A percentile compares a stretch with the other conserved stretches of the same genome.
phyloP scores from a whole-genome alignment of 2,797 vertebrate species.

The Molossus molossus region DNA sequence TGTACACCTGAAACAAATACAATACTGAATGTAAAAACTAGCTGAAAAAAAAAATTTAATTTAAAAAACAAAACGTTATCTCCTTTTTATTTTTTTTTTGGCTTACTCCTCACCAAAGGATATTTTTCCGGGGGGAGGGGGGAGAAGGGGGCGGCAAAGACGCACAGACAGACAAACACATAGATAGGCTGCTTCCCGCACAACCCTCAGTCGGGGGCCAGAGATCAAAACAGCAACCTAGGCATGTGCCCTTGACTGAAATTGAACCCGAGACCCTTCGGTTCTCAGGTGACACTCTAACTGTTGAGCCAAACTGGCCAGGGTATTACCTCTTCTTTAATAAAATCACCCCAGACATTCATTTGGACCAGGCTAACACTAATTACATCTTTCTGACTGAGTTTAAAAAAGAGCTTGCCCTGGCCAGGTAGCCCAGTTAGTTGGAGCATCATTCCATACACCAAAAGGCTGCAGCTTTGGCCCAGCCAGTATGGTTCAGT shows the following conservation, averaged over 20 bases:
- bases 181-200: neutral
- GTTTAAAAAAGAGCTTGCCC: neutral
- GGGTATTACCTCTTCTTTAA: constrained; percentile 31
- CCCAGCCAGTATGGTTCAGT: no score
- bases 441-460: neutral
- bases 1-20: neutral
- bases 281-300: neutral
- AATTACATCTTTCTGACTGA: neutral
- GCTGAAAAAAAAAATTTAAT: neutral
- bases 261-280: neutral
- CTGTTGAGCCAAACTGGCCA: neutral
- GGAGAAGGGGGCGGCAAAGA: accelerated
- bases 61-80: constrained; percentile 1
- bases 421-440: neutral
- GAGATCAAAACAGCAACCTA: neutral
- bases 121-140: neutral
- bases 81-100: neutral
- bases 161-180: neutral
- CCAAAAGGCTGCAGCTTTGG: neutral
- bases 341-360: constrained; percentile 9
- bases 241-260: neutral
- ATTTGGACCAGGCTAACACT: neutral
- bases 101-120: no score
- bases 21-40: neutral
- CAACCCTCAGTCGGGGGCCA: no score